Evolutionary conservation across 2,888 invertebrate genomes (phyloP).

Genomic region (Apodemia zela): DNA sequence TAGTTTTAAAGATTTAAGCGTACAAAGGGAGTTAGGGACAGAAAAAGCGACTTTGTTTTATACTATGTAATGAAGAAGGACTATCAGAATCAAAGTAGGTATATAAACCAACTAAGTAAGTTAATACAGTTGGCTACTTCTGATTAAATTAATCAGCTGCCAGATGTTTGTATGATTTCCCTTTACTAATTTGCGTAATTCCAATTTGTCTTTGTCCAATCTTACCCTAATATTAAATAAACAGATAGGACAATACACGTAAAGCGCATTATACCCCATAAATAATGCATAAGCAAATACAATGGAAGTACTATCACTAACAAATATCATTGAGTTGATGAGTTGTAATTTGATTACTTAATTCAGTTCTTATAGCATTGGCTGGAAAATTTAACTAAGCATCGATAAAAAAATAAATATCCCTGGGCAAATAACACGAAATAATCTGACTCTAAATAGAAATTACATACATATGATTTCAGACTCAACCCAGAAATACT

Average conservation of each 20-base stretch:
- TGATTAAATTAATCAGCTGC: constrained; percentile 4
- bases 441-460: too few relatives aligned
- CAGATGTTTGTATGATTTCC: constrained; percentile 9
- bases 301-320: constrained; percentile 9
- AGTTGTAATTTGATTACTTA: background rate
- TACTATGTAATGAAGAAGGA: too few relatives aligned
- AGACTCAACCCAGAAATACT: too few relatives aligned
- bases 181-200: constrained; percentile 5
- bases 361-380: too few relatives aligned
- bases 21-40: too few relatives aligned
- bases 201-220: constrained; percentile 10
- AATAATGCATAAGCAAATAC: constrained; percentile 35
- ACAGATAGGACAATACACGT: constrained; percentile 25
- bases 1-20: too few relatives aligned
- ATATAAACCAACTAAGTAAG: background rate
- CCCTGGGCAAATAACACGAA: too few relatives aligned
- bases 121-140: background rate
- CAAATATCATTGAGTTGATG: background rate
- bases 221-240: constrained; percentile 21
- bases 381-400: too few relatives aligned
- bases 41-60: too few relatives aligned
- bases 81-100: too few relatives aligned
- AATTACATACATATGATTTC: too few relatives aligned
- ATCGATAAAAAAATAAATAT: too few relatives aligned
- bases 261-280: constrained; percentile 36